A percentile compares a stretch with the other conserved stretches of the same genome.
Conservation (phyloP, 2,888 invertebrate genomes). For the Drosophila putrida region DNA sequence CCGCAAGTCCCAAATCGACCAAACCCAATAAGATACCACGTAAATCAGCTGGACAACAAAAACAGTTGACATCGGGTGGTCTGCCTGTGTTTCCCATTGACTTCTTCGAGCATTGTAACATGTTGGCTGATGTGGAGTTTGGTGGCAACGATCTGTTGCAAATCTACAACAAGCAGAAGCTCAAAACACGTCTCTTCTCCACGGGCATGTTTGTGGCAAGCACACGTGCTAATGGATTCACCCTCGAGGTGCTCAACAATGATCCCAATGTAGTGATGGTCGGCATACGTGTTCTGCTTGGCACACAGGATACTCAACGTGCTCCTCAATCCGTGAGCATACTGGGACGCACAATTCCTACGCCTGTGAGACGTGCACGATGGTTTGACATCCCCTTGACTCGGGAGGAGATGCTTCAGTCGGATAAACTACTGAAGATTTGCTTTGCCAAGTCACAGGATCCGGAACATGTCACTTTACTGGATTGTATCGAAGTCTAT, state of each 20-base stretch:
- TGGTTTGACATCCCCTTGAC: slow-evolving; percentile 99
- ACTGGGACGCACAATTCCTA: slow-evolving; percentile 89
- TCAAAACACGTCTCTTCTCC: slow-evolving; percentile 91
- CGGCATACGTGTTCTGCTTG: slow-evolving; percentile 94
- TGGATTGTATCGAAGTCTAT: slow-evolving; percentile 97
- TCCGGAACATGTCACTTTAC: slow-evolving; percentile 94
- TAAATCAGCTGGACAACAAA: slow-evolving; percentile 83
- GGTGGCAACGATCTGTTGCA: slow-evolving; percentile 98
- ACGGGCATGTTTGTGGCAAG: slow-evolving; percentile 96
- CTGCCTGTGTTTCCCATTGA: slow-evolving; percentile 94
- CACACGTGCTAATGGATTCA: slow-evolving; percentile 95
- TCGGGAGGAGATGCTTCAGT: slow-evolving; percentile 95
- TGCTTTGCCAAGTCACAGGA: slow-evolving; percentile 94
- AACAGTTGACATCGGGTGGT: slow-evolving; percentile 83
- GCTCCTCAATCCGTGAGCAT: slow-evolving; percentile 83
- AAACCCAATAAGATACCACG: slow-evolving; percentile 64
- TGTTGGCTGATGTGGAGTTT: slow-evolving; percentile 96
- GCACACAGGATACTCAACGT: slow-evolving; percentile 86
- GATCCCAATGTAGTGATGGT: slow-evolving; percentile 96
- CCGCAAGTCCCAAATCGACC: slow-evolving; percentile 43
- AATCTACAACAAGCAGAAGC: slow-evolving; percentile 96
- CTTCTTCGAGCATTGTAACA: slow-evolving; percentile 98
- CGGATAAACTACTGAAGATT: slow-evolving; percentile 95
- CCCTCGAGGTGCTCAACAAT: slow-evolving; percentile 94
- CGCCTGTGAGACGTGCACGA: slow-evolving; percentile 90